Evolutionary conservation across 2,888 invertebrate genomes (phyloP).

Genomic region (Lycocerus yunnanus): DNA sequence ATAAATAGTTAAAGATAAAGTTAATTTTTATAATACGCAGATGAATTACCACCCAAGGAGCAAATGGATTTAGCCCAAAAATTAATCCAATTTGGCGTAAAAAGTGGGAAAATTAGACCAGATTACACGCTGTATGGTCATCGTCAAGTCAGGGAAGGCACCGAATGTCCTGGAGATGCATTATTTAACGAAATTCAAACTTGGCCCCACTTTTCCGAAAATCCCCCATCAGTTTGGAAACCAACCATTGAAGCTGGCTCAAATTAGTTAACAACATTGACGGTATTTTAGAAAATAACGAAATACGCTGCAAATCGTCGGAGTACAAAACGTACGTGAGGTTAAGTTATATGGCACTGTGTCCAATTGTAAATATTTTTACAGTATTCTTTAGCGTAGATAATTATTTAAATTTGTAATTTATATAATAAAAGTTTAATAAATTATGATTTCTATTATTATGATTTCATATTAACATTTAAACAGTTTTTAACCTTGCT

Average conservation of each 20-base stretch:
- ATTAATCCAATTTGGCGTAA: slow-evolving; percentile 66
- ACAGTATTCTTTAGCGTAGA: background rate
- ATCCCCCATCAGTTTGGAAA: slow-evolving; percentile 11
- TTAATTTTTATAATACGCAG: slow-evolving; percentile 51
- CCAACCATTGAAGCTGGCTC: background rate
- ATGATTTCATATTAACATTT: background rate
- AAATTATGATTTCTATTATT: background rate
- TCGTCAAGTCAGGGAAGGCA: slow-evolving; percentile 61
- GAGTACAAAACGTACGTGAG: too few species aligned
- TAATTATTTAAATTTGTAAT: background rate
- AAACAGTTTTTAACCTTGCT: background rate
- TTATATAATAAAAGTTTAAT: background rate
- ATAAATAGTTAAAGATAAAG: background rate
- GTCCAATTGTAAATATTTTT: background rate
- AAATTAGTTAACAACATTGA: background rate
- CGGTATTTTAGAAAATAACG: background rate
- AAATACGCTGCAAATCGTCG: too few species aligned
- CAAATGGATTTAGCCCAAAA: slow-evolving; percentile 64
- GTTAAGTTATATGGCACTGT: background rate
- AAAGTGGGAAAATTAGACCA: slow-evolving; percentile 62
- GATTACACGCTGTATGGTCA: slow-evolving; percentile 70
- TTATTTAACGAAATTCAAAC: slow-evolving; percentile 64
- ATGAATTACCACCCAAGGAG: slow-evolving; percentile 61
- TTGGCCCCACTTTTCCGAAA: slow-evolving; percentile 62
- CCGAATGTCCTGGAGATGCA: slow-evolving; percentile 71